Evolutionary conservation across 2,113 vertebrate species (phyloP).

Genomic region (Lampris megalopsis): DNA sequence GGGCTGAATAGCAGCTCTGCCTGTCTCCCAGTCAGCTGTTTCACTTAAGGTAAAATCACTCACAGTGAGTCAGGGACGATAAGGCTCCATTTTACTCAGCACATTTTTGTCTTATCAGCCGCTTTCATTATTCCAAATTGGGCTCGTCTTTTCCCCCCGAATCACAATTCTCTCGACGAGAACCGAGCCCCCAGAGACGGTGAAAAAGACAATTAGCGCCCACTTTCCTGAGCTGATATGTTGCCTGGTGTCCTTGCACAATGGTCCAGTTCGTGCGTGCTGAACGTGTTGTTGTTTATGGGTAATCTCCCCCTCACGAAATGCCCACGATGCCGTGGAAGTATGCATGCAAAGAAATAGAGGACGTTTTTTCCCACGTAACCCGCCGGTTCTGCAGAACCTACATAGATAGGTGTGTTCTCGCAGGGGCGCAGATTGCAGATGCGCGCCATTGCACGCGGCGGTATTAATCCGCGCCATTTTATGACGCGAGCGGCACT

Average conservation of each 20-base stretch:
- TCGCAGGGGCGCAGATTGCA: slow-evolving; percentile 47
- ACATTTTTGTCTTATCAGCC: slow-evolving; percentile 53
- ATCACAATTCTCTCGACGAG: slow-evolving; percentile 21
- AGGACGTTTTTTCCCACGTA: background rate
- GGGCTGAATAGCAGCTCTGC: slow-evolving; percentile 23
- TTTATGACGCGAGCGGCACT: slow-evolving; percentile 67
- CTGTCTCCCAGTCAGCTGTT: slow-evolving; percentile 43
- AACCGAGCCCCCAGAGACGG: slow-evolving; percentile 29
- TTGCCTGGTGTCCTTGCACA: background rate
- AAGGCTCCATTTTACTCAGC: slow-evolving; percentile 61
- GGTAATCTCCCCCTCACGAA: too few species aligned
- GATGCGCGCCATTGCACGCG: slow-evolving; percentile 39
- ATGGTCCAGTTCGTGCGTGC: background rate
- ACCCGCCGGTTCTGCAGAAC: slow-evolving; percentile 31
- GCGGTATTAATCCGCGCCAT: slow-evolving; percentile 71
- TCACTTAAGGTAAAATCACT: slow-evolving; percentile 46
- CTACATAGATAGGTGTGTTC: slow-evolving; percentile 45
- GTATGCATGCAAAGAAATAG: too few species aligned
- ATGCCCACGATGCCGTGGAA: too few species aligned
- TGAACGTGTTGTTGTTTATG: too few species aligned
- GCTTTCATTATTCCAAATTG: slow-evolving; percentile 41
- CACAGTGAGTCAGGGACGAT: slow-evolving; percentile 32
- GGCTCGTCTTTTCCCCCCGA: slow-evolving; percentile 40
- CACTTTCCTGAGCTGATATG: slow-evolving; percentile 11
- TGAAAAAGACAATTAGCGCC: slow-evolving; percentile 37